Conservation (phyloP, 2,888 invertebrate genomes). For the Drosophila crucigera region DNA sequence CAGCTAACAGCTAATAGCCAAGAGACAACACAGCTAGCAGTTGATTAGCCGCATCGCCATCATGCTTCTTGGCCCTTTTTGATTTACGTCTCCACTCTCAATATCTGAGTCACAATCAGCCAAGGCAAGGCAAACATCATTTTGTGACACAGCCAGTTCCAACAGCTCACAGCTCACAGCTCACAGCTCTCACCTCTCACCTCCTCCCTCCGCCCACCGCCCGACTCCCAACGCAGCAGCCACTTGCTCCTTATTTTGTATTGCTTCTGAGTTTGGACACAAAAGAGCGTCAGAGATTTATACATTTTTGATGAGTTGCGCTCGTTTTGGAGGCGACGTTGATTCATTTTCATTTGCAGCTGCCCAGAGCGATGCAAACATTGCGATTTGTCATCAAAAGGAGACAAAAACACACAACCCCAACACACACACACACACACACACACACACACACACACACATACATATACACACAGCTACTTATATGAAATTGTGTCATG, state of each 20-base stretch:
- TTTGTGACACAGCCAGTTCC: conserved; percentile 1
- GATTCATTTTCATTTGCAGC: conserved; percentile 48
- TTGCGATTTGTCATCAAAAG: conserved; percentile 63
- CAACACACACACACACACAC: conserved; percentile 12
- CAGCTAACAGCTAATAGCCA: conserved; percentile 23
- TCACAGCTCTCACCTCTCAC: background rate
- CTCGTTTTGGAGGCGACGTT: conserved; percentile 30
- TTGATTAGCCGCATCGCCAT: conserved; percentile 20
- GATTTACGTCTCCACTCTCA: background rate
- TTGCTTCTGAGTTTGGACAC: background rate
- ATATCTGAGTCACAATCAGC: background rate
- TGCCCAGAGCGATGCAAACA: conserved; percentile 60
- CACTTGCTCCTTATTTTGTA: background rate
- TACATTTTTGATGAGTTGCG: conserved; percentile 37
- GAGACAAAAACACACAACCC: conserved; percentile 4
- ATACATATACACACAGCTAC: background rate
- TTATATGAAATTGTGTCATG: conserved; percentile 65
- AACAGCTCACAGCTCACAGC: background rate
- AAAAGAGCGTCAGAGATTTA: conserved; percentile 25
- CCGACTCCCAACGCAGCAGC: background rate
- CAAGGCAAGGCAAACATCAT: conserved; percentile 41
- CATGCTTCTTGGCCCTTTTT: background rate
- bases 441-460: background rate
- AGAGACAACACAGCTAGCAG: conserved; percentile 6
- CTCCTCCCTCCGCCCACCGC: background rate